Evolutionary conservation across 2,888 invertebrate species (phyloP).

Genomic region (Melanophora roralis): DNA sequence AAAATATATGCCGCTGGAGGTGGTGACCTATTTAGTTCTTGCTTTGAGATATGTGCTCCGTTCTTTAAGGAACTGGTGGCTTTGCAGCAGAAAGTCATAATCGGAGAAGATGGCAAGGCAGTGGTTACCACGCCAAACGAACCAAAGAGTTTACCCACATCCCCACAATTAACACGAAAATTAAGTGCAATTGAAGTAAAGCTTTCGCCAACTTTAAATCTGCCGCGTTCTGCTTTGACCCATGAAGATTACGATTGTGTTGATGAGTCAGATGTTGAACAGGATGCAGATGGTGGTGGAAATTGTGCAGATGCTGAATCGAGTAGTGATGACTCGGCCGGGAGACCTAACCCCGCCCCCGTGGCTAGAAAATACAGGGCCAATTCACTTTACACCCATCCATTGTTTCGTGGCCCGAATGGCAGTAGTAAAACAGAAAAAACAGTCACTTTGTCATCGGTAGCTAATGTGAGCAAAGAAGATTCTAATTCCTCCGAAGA

Average conservation of each 20-base stretch:
- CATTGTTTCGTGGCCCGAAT: conserved; percentile 77
- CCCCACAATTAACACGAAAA: conserved; percentile 78
- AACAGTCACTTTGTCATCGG: conserved; percentile 50
- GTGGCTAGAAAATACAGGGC: conserved; percentile 77
- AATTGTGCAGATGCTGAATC: conserved; percentile 76
- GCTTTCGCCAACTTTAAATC: conserved; percentile 64
- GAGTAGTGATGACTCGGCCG: conserved; percentile 74
- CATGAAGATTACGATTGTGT: conserved; percentile 69
- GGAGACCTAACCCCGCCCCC: conserved; percentile 68
- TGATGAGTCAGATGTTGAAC: conserved; percentile 69
- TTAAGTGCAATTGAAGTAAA: conserved; percentile 73
- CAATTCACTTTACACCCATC: conserved; percentile 81
- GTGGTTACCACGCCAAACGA: conserved; percentile 66
- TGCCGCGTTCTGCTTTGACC: conserved; percentile 46
- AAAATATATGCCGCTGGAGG: conserved; percentile 78
- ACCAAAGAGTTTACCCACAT: conserved; percentile 79
- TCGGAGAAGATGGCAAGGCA: conserved; percentile 50
- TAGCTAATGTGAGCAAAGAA: conserved; percentile 57
- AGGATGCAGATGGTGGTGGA: conserved; percentile 74
- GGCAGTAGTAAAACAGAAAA: conserved; percentile 63
- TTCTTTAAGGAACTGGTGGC: conserved; percentile 77
- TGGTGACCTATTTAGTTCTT: conserved; percentile 84
- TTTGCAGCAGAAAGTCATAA: conserved; percentile 69
- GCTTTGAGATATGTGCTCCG: conserved; percentile 87
- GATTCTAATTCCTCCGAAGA: conserved; percentile 70